Evolutionary conservation across 1,140 invertebrate genomes (phyloP), one percentile per base, ranked within the genome.

Genomic region (Drosophila saltans): DNA sequence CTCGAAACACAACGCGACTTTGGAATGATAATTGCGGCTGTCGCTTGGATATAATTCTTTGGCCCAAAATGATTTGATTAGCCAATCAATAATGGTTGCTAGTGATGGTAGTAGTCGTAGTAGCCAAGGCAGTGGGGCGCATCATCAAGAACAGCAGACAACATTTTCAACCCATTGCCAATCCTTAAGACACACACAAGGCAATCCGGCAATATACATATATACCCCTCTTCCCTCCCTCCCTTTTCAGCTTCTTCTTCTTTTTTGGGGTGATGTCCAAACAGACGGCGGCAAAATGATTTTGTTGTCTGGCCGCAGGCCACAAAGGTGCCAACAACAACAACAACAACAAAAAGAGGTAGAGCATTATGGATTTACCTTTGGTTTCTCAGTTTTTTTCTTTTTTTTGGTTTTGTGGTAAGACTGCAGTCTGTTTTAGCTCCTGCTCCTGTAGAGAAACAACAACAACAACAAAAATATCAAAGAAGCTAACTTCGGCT

Each of bases 241-340:
- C 9, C 16, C 8, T 52, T 2, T 2, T 2, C 28, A 30, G 2
- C 28, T 30, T 30, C 2, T 30, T 24, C 45, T 52, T 52, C 3
- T 10, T 52, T 52, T 52, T 24, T 52, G 45, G 21, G 45, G 28
- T 36, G 48, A 67, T 69, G 71, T 74, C 65, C 57, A 75, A 88
- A 89, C 84, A 82, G 80, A 73, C 83, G 80, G 80, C 84, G 84
- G 81, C 77, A 72, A 91, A 91, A 90, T 91, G 90, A 86, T 91
- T 91, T 91, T 91, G 90, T 91, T 91, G 89, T 91, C 90, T 91
- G 77, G 90, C 90, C 90, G 76, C 75, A 71, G 90, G 90, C 84
- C 74, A 89, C 78, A 81, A 86, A 91, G 82, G 85, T 91, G 90
- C 81, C 89, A 91, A 91, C 83, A 81, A 83, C 78, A 74, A 66